Conservation (phyloP, 2,888 invertebrate species). For the Zaprionus bogoriensis region DNA sequence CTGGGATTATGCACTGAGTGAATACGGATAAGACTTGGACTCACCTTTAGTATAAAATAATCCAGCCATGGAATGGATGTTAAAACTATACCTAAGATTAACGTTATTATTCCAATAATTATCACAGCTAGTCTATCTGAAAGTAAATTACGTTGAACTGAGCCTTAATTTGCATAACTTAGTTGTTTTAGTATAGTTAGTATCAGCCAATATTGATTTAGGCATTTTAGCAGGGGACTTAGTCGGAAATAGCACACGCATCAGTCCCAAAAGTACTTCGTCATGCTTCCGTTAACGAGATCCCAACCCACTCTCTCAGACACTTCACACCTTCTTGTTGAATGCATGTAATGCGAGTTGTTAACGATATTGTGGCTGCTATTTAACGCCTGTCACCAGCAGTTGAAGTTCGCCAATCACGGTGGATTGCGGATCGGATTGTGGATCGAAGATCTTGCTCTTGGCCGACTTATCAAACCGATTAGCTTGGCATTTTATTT, state of each 20-base stretch:
- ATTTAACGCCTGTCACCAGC: constrained; percentile 50
- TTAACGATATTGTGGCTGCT: constrained; percentile 19
- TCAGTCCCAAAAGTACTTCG: constrained; percentile 13
- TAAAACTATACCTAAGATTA: constrained; percentile 90
- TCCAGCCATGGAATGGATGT: constrained; percentile 94
- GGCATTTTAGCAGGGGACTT: not conserved
- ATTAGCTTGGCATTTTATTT: constrained; percentile 5
- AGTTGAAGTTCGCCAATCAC: not conserved
- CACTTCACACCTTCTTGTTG: constrained; percentile 36
- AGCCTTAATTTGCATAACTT: not conserved
- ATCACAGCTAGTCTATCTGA: constrained; percentile 92
- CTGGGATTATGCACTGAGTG: not conserved
- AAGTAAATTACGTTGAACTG: constrained; percentile 78
- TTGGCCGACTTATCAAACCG: constrained; percentile 62
- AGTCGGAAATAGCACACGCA: constrained; percentile 6
- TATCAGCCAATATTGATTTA: too few species aligned
- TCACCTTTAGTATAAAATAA: constrained; percentile 92
- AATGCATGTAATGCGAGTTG: constrained; percentile 10
- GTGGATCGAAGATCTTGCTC: constrained; percentile 47
- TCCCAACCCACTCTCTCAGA: constrained; percentile 18
- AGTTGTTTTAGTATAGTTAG: too few species aligned
- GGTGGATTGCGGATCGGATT: not conserved
- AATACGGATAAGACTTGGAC: constrained; percentile 30
- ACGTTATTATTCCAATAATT: constrained; percentile 90
- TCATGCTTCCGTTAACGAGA: constrained; percentile 19